A percentile compares a stretch with the other conserved stretches of the same genome.
Conservation (phyloP, 2,113 vertebrate genomes). For the Tretioscincus oriximinensis region DNA sequence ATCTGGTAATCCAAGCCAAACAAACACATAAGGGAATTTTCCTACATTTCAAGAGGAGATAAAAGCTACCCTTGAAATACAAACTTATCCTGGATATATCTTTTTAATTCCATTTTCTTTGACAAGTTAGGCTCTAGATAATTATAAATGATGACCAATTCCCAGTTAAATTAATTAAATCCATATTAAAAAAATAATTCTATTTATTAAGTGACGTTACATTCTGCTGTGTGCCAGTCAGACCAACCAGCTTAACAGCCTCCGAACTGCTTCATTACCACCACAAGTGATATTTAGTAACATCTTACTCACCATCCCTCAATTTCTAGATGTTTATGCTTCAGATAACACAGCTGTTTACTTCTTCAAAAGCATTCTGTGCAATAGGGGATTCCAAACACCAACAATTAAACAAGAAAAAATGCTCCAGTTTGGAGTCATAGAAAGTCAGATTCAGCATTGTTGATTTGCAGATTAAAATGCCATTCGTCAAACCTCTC, state of each 20-base stretch:
- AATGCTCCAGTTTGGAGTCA: not conserved
- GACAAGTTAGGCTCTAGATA: not conserved
- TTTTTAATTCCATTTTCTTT: not conserved
- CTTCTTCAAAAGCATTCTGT: not conserved
- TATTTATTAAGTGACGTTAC: not conserved
- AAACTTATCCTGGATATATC: not conserved
- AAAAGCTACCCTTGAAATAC: not conserved
- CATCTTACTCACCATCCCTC: not conserved
- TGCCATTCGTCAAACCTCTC: conserved; percentile 1
- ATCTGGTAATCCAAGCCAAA: too few relatives aligned
- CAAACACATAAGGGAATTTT: not conserved
- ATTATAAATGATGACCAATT: conserved; percentile 5
- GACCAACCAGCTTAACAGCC: not conserved
- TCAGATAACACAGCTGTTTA: not conserved
- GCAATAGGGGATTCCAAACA: too few relatives aligned
- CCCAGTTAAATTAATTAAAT: conserved; percentile 2
- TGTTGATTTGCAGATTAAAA: not conserved
- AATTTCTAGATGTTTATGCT: not conserved
- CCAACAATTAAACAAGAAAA: not conserved
- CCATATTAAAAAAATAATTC: not conserved
- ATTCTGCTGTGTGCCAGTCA: not conserved
- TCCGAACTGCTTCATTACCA: not conserved
- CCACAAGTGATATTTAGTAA: not conserved
- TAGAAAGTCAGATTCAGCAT: not conserved
- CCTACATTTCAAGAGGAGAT: not conserved